Evolutionary conservation across 37 sponge, comb jelly and placozoan species (phyloP).

Genomic region (Diacarnus erythraeanus): DNA sequence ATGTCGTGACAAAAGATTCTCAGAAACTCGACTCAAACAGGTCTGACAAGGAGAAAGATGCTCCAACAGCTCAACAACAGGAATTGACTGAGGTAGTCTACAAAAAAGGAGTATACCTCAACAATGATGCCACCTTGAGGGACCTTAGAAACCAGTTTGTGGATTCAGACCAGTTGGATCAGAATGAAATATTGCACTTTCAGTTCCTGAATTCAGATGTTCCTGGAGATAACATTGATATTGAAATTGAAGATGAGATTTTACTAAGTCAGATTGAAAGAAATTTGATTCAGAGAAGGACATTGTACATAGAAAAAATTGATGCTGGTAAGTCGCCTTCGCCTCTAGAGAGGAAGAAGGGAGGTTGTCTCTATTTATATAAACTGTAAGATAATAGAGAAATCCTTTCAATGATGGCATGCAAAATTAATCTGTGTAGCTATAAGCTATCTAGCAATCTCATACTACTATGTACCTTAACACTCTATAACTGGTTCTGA

Average conservation of each 20-base stretch:
- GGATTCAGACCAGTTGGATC: constrained; percentile 41
- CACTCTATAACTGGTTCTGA: no score
- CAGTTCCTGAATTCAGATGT: constrained; percentile 36
- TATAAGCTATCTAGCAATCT: no score
- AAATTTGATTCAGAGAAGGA: constrained; percentile 17
- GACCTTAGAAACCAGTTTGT: constrained; percentile 67
- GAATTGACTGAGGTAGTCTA: constrained; percentile 26
- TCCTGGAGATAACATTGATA: constrained; percentile 26
- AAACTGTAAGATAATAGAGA: no score
- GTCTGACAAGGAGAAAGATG: neutral
- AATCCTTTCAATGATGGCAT: no score
- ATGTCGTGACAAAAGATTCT: neutral
- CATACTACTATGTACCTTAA: neutral
- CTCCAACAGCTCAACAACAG: neutral
- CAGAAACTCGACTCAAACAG: no score
- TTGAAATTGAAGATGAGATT: constrained; percentile 45
- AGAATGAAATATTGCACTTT: constrained; percentile 15
- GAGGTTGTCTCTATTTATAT: no score
- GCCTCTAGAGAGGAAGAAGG: neutral
- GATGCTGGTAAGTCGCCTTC: constrained; percentile 24
- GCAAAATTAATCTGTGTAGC: no score
- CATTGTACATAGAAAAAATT: constrained; percentile 46
- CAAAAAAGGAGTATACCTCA: constrained; percentile 48
- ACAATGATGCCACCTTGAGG: constrained; percentile 26
- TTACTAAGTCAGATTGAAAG: constrained; percentile 23